Conservation (phyloP, 1,140 invertebrate species). For the Trachymyrmex cornetzi region DNA sequence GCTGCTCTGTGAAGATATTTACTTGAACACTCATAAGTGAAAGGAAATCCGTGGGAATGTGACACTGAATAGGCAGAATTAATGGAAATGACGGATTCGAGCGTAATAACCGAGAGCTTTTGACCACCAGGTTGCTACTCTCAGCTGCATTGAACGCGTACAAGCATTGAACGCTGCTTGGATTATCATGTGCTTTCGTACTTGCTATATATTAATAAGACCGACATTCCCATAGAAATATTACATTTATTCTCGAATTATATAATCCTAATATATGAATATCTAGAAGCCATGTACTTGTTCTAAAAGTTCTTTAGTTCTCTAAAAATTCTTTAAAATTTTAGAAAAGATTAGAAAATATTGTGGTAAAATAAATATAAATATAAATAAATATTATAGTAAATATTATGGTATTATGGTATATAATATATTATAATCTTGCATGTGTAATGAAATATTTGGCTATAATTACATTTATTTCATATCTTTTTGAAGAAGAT, state of each 20-base stretch:
- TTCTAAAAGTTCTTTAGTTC: not conserved
- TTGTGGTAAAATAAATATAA: no score
- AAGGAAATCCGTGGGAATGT: conserved; percentile 59
- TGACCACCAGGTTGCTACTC: conserved; percentile 28
- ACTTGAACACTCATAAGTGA: conserved; percentile 41
- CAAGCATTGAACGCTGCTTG: not conserved
- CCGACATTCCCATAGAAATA: not conserved
- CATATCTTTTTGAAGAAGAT: no score
- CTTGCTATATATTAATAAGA: not conserved
- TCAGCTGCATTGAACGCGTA: conserved; percentile 39
- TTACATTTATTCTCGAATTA: not conserved
- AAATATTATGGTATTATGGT: no score
- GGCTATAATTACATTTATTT: no score
- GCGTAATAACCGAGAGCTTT: conserved; percentile 72
- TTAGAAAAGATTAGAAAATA: not conserved
- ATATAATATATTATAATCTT: no score
- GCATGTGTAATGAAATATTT: no score
- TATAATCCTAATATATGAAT: not conserved
- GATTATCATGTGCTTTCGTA: not conserved
- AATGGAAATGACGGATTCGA: conserved; percentile 71
- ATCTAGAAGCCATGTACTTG: not conserved
- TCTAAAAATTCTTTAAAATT: not conserved
- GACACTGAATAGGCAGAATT: conserved; percentile 75
- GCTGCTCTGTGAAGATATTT: conserved; percentile 46
- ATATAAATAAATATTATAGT: no score